Evolutionary conservation across 2,888 invertebrate species (phyloP), one percentile per base, ranked within the genome.

Genomic region (Cynaeus angustus): DNA sequence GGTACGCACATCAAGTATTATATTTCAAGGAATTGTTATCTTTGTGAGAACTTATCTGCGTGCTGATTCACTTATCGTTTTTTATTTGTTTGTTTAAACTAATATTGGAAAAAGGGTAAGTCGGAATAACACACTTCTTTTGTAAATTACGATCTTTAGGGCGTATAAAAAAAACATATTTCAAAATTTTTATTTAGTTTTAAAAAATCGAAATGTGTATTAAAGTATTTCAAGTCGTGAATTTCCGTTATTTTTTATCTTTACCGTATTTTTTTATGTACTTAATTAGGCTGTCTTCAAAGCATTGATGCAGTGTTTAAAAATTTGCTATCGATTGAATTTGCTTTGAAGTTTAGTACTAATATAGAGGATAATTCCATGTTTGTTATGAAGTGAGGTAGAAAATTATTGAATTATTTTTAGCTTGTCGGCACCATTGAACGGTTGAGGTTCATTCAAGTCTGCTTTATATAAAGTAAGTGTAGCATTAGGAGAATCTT

Each of bases 271-370:
- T 37, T 37, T 37, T 37, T n/a, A 2, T 7, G 37, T n/a, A n/a
- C 8, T 37, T 37, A 37, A 37, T 37, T 37, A 37, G 37, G 37
- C 9, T 10, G 13, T 45, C 16, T 46, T 46, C 46, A 16, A 50
- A 50, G n/a, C n/a, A 50, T 55, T 16, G 9, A 55, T 37, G 14
- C 37, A 16, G 16, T n/a, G 37, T 14, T 21, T 55, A 37, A 56
- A 56, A 56, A 26, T 56, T 56, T 43, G 56, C 56, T 41, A 56
- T 41, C 26, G 56, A 56, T 37, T 56, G 56, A 28, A 43, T 26
- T 56, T 12, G 43, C 56, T 56, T 56, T 56, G 56, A 56, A 56
- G 56, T 56, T 43, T 12, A 21, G 3, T 41, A 26, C 43, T 43
- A 21, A 21, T 53, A 13, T 33, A 53, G 12, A 53, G 13, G 37